Conservation (phyloP, 2,113 vertebrate species). For the Malaclemys terrapin region DNA sequence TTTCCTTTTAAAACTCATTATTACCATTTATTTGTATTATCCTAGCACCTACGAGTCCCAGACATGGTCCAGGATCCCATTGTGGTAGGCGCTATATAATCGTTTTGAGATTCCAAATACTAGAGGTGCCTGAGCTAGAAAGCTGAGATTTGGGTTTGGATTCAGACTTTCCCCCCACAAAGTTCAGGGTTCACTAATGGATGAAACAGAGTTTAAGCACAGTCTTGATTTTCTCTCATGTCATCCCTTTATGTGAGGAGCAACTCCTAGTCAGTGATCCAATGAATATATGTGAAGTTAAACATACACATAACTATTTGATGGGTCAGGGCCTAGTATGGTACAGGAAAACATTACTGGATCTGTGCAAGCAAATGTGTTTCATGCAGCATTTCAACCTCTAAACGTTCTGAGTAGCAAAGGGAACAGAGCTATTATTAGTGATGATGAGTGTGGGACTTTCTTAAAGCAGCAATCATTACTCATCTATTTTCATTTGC, state of each 20-base stretch:
- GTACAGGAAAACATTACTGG: neutral
- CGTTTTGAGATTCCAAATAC: neutral
- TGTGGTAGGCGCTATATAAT: neutral
- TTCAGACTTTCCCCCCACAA: neutral
- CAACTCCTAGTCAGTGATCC: neutral
- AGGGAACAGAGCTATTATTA: constrained; percentile 72
- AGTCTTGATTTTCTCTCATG: neutral
- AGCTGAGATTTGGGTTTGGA: neutral
- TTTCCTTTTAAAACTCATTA: neutral
- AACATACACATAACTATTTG: constrained; percentile 10
- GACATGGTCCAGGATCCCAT: accelerated
- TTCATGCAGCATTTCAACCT: constrained; percentile 54
- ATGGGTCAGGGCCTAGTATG: neutral
- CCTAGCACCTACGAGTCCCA: accelerated
- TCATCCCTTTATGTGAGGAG: neutral
- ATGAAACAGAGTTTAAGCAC: neutral
- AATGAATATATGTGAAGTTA: accelerated
- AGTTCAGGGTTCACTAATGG: neutral
- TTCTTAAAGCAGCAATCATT: constrained; percentile 76
- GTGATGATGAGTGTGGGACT: constrained; percentile 72
- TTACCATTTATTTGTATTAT: neutral
- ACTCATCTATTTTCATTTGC: constrained; percentile 83
- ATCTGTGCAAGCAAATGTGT: constrained; percentile 49
- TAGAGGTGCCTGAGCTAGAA: too few relatives aligned
- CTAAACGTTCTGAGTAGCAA: constrained; percentile 50